These are phyloP conservation scores for Charanyca ferruginea DNA, from an alignment of 2,888 invertebrate species.

Conservation along the genomic window DNA sequence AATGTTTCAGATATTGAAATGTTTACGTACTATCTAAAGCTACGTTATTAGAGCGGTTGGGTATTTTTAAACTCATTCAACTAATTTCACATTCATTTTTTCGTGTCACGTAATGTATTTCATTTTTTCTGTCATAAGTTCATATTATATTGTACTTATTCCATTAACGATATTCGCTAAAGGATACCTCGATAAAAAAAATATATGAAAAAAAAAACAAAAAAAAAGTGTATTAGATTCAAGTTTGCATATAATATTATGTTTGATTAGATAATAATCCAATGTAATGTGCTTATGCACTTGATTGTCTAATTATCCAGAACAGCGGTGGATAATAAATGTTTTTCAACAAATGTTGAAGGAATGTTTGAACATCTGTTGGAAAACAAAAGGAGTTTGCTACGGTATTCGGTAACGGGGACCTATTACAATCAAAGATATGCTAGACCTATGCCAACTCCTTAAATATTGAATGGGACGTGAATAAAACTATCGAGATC, in stretches of 20 bases:
- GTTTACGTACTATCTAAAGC: constrained; percentile 72
- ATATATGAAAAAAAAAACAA: constrained; percentile 81
- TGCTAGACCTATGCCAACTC: constrained; percentile 75
- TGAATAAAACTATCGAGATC: constrained; percentile 67
- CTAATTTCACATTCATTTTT: constrained; percentile 80
- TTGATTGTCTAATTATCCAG: constrained; percentile 77
- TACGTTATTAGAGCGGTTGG: constrained; percentile 82
- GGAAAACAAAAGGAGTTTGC: constrained; percentile 73
- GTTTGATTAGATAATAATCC: constrained; percentile 87
- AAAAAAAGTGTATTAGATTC: constrained; percentile 81
- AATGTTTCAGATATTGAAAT: constrained; percentile 72
- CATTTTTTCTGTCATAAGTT: constrained; percentile 84
- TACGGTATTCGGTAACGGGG: constrained; percentile 71
- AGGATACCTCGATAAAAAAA: constrained; percentile 84
- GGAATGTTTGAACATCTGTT: constrained; percentile 64
- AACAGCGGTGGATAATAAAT: constrained; percentile 77
- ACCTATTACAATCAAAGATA: constrained; percentile 61
- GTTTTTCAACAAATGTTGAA: constrained; percentile 73
- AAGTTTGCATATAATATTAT: constrained; percentile 89
- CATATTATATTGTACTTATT: constrained; percentile 90
- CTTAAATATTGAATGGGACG: constrained; percentile 51
- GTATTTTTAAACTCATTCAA: constrained; percentile 84
- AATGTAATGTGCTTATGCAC: constrained; percentile 89
- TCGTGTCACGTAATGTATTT: constrained; percentile 80
- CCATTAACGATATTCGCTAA: constrained; percentile 89